Evolutionary conservation across 2,797 vertebrate species (phyloP).

Genomic region (Sparidentex hasta): DNA sequence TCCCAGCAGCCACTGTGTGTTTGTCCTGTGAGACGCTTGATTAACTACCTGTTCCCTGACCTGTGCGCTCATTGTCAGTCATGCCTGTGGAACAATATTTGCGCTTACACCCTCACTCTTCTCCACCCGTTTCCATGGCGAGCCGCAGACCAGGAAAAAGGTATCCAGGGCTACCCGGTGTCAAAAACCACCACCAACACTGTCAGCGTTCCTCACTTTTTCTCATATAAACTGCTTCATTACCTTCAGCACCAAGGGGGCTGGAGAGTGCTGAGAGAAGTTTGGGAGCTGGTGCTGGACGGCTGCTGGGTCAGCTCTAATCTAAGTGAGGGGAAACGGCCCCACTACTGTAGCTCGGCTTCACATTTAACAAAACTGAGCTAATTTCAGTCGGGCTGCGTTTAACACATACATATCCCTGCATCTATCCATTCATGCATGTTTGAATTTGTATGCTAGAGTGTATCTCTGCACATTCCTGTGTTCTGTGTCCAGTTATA

Average conservation of each 20-base stretch:
- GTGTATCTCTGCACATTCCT: constrained; percentile 21
- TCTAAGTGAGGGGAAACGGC: neutral
- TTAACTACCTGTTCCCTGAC: constrained; percentile 16
- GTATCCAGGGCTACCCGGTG: constrained; percentile 30
- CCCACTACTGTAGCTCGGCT: neutral
- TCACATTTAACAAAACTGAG: constrained; percentile 16
- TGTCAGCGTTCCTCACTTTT: constrained; percentile 41
- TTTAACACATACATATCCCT: constrained; percentile 20
- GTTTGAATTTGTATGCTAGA: constrained; percentile 10
- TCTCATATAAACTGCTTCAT: constrained; percentile 54
- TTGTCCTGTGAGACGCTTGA: neutral
- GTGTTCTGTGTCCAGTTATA: constrained; percentile 10
- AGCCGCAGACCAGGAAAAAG: constrained; percentile 50
- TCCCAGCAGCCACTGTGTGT: neutral
- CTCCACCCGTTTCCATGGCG: constrained; percentile 23
- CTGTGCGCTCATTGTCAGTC: constrained; percentile 13
- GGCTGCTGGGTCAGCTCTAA: constrained; percentile 37
- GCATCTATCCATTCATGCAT: constrained; percentile 14
- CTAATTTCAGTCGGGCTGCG: constrained; percentile 18
- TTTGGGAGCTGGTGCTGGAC: constrained; percentile 47
- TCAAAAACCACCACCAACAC: constrained; percentile 57
- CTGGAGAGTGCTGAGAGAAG: constrained; percentile 63
- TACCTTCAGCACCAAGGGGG: constrained; percentile 47
- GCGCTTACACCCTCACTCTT: constrained; percentile 20
- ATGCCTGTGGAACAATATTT: constrained; percentile 42